Evolutionary conservation across 30 jellyfish, hydroid and myxozoan genomes (phyloP).

Genomic region (Clytia hemisphaerica): DNA sequence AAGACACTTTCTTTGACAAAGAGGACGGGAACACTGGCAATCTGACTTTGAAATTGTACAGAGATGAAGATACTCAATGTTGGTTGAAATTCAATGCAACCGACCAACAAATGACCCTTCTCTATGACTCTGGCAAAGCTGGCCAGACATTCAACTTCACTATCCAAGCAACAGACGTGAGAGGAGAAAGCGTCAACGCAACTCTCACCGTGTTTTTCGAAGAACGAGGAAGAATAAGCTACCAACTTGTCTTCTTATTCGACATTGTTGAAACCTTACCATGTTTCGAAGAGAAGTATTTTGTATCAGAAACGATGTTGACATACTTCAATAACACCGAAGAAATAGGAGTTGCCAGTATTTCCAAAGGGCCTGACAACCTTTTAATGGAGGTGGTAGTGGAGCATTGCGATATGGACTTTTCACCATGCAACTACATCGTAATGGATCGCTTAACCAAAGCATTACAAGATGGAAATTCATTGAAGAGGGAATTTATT

Average conservation of each 20-base stretch:
- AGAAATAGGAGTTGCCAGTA: no score
- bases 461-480: neutral
- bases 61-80: neutral
- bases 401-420: constrained; percentile 8
- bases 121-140: no score
- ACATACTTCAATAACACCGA: neutral
- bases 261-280: neutral
- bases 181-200: constrained; percentile 18
- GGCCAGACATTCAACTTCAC: neutral
- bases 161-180: constrained; percentile 15
- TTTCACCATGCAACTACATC: constrained; percentile 24
- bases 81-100: constrained; percentile 16
- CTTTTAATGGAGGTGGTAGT: constrained; percentile 20
- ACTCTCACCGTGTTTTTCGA: neutral
- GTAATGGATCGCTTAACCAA: neutral
- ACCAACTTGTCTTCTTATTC: constrained; percentile 6
- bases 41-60: neutral
- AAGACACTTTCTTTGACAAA: constrained; percentile 10
- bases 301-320: neutral
- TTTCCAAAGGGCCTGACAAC: constrained; percentile 26
- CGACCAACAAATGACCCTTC: neutral
- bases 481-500: neutral
- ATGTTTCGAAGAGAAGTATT: constrained; percentile 10
- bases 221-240: neutral
- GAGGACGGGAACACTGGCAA: constrained; percentile 34